Base-by-base conservation (phyloP, 2,797 vertebrate genomes). In the Champsocephalus esox region DNA sequence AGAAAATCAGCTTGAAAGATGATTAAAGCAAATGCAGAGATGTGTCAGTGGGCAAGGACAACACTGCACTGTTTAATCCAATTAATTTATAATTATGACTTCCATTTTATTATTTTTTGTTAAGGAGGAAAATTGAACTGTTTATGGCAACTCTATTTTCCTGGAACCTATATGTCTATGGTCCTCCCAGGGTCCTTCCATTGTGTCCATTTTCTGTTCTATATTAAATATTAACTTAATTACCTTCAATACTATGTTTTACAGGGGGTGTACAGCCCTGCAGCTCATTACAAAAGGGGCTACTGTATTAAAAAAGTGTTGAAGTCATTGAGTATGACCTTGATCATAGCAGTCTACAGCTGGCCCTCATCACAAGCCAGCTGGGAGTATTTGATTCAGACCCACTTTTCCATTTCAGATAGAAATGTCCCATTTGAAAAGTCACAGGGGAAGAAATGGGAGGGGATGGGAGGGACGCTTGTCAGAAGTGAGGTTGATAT, bases 231-330 rank as follows among this genome's bases (percentile, higher is more conserved):
- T 89, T 89, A 91, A 92, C 86, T 81, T 70, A 87, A 91, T 90
- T 85, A 89, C 79, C 67, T 79, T 87, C 77, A 84, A 73, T 72
- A 60, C 82, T 81, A 73, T 81, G 79, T 91, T 92, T 92, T 85
- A 85, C 54, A 21, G 66, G 74, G 80, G 75, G 79, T 80, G 62
- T 73, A 67, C 58, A 86, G 73, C 72, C 41, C 74, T 62, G 74
- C 76, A n/a, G 69, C 87, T 87, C 85, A 70, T 73, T 75, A 54
- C 70, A 77, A 87, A 81, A 84, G 78, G 79, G 87, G 92, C 93
- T 95, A 94, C 93, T 89, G 93, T 94, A 86, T 84, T 87, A 87
- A 91, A 90, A 90, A 91, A 91, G 88, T 87, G 90, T 84, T 91
- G 88, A 89, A 92, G 91, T 84, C 89, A 83, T 78, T 80, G 85